These are phyloP conservation scores for Pholis gunnellus DNA, from an alignment of 2,113 vertebrate species.

Conservation along the genomic window DNA sequence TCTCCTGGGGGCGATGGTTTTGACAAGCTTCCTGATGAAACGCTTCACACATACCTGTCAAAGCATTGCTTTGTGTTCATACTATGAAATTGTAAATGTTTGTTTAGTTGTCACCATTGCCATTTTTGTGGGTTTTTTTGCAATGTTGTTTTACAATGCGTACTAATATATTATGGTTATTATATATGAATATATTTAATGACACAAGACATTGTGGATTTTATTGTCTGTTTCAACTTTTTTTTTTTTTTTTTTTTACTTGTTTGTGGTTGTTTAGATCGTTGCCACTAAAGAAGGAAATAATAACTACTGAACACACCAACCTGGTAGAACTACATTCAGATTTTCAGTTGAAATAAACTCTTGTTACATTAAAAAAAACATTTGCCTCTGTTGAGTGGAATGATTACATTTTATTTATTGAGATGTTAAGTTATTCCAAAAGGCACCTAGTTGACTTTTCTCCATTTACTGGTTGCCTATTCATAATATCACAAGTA, in stretches of 20 bases:
- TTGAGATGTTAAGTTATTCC: not conserved
- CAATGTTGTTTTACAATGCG: slow-evolving; percentile 93
- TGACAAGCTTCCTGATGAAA: slow-evolving; percentile 58
- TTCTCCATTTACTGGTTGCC: not conserved
- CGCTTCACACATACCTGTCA: slow-evolving; percentile 60
- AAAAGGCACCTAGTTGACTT: not conserved
- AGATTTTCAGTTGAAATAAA: slow-evolving; percentile 94
- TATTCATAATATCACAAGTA: not conserved
- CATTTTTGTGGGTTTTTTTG: slow-evolving; percentile 85
- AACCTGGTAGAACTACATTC: slow-evolving; percentile 92
- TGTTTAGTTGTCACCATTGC: slow-evolving; percentile 93
- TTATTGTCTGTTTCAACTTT: slow-evolving; percentile 80
- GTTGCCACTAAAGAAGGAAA: slow-evolving; percentile 88
- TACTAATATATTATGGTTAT: slow-evolving; percentile 99
- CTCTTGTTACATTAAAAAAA: slow-evolving; percentile 82
- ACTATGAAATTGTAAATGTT: slow-evolving; percentile 95
- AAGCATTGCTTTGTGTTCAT: slow-evolving; percentile 88
- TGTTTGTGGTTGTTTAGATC: slow-evolving; percentile 86
- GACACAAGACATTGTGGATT: slow-evolving; percentile 95
- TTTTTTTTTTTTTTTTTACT: slow-evolving; percentile 74
- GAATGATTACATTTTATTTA: not conserved
- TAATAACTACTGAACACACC: slow-evolving; percentile 92
- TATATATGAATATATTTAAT: slow-evolving; percentile 99
- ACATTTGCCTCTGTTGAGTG: slow-evolving; percentile 31
- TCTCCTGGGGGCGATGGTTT: slow-evolving; percentile 57